phyloP scores from a whole-genome alignment of 2,888 invertebrate species.

The Drosophila nigricruria region DNA sequence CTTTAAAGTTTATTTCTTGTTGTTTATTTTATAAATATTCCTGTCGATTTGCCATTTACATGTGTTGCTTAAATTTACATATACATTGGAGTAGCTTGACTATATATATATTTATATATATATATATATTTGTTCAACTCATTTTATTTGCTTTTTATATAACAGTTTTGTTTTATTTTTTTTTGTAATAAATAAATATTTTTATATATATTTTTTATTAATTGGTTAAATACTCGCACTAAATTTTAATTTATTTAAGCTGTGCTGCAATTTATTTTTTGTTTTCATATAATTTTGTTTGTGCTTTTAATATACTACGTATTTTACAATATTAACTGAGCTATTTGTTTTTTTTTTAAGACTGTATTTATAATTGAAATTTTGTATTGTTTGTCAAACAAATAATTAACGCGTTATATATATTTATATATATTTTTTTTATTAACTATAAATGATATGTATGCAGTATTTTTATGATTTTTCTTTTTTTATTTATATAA shows the following conservation, averaged over 20 bases:
- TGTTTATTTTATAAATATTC: constrained; percentile 76
- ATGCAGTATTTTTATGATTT: constrained; percentile 19
- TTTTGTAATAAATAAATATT: constrained; percentile 48
- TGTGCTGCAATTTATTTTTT: constrained; percentile 14
- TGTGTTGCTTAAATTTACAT: constrained; percentile 55
- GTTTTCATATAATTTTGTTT: constrained; percentile 11
- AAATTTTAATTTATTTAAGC: constrained; percentile 38
- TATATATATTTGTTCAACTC: constrained; percentile 35
- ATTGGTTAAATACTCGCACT: constrained; percentile 41
- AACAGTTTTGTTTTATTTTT: constrained; percentile 52
- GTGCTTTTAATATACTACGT: constrained; percentile 27
- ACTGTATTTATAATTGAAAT: constrained; percentile 16
- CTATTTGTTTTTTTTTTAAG: constrained; percentile 27
- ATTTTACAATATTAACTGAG: constrained; percentile 39
- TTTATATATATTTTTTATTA: constrained; percentile 27
- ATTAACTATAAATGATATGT: constrained; percentile 56
- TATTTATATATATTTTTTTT: constrained; percentile 6
- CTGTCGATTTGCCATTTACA: constrained; percentile 74
- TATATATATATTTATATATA: constrained; percentile 25
- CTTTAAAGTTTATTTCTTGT: constrained; percentile 54
- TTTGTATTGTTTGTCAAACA: constrained; percentile 40
- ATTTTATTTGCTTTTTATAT: constrained; percentile 33
- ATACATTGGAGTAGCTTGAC: constrained; percentile 38
- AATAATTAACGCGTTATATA: constrained; percentile 43
- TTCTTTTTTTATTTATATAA: neutral